A percentile compares a stretch with the other conserved stretches of the same genome.
These are phyloP conservation scores for Parazoanthus atlanticus DNA, from an alignment of 92 coral and sea anemone species.

Conservation along the genomic window DNA sequence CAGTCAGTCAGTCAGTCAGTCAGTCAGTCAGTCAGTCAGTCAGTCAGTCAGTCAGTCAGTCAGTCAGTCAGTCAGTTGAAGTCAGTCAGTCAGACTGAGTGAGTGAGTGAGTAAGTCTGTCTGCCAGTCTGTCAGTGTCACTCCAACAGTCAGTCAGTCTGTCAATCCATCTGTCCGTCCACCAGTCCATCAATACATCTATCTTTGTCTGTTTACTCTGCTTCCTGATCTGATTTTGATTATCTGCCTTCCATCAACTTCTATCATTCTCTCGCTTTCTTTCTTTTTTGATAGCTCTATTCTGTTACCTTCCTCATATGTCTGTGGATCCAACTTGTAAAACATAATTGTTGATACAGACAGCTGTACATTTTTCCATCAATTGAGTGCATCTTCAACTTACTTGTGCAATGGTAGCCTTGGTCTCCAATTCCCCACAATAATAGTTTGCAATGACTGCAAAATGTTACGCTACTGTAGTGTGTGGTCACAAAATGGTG, in stretches of 20 bases:
- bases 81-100: background rate
- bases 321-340: background rate
- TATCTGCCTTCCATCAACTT: background rate
- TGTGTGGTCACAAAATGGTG: conserved; percentile 84
- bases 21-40: no score
- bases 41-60: no score
- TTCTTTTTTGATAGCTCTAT: no score
- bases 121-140: background rate
- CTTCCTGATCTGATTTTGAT: background rate
- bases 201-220: background rate
- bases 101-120: background rate
- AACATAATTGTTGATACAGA: background rate
- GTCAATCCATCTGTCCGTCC: background rate
- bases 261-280: background rate
- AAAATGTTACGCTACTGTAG: conserved; percentile 81
- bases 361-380: no score
- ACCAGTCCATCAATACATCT: no score
- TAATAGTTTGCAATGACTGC: conserved; percentile 84
- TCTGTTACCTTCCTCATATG: background rate
- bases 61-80: no score
- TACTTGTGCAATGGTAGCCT: conserved; percentile 97
- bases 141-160: background rate
- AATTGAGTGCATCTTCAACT: background rate
- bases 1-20: no score
- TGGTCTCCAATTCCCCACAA: conserved; percentile 98